A percentile compares a stretch with the other conserved stretches of the same genome.
Evolutionary conservation across 2,888 invertebrate genomes (phyloP).

Genomic region (Acleris laterana): DNA sequence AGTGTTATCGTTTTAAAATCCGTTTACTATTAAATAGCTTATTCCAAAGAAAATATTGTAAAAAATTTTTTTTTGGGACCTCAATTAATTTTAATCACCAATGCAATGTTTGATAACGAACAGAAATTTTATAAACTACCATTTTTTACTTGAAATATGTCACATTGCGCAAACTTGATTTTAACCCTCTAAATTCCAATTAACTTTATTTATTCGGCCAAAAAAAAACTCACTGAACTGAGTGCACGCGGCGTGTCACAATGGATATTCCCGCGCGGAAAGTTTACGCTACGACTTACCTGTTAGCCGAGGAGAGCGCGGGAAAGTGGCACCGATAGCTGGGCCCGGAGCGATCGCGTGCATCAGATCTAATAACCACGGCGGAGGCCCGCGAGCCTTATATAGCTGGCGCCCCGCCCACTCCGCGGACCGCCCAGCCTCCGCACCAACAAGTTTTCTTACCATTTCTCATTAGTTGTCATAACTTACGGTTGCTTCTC

Average conservation of each 20-base stretch:
- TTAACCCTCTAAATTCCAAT: too few relatives aligned
- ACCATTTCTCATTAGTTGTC: conserved; percentile 31
- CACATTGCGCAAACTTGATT: too few relatives aligned
- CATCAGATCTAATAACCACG: conserved; percentile 71
- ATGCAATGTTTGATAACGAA: too few relatives aligned
- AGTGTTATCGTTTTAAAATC: too few relatives aligned
- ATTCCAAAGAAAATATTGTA: too few relatives aligned
- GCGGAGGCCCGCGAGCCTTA: conserved; percentile 72
- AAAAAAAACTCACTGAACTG: neutral
- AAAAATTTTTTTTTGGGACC: too few relatives aligned
- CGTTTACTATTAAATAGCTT: too few relatives aligned
- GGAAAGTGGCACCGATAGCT: conserved; percentile 45
- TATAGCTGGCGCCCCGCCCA: conserved; percentile 80
- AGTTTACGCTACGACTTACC: conserved; percentile 45
- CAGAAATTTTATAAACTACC: too few relatives aligned
- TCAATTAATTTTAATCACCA: too few relatives aligned
- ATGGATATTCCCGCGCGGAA: conserved; percentile 23
- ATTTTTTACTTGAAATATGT: too few relatives aligned
- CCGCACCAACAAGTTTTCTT: conserved; percentile 52
- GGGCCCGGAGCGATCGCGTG: conserved; percentile 68
- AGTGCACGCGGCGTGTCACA: neutral
- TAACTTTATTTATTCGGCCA: neutral
- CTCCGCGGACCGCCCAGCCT: conserved; percentile 62
- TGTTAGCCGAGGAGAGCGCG: conserved; percentile 44
- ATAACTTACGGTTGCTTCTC: too few relatives aligned